These are phyloP conservation scores for Scolopax rusticola DNA, from an alignment of 2,797 vertebrate species.

Conservation along the genomic window DNA sequence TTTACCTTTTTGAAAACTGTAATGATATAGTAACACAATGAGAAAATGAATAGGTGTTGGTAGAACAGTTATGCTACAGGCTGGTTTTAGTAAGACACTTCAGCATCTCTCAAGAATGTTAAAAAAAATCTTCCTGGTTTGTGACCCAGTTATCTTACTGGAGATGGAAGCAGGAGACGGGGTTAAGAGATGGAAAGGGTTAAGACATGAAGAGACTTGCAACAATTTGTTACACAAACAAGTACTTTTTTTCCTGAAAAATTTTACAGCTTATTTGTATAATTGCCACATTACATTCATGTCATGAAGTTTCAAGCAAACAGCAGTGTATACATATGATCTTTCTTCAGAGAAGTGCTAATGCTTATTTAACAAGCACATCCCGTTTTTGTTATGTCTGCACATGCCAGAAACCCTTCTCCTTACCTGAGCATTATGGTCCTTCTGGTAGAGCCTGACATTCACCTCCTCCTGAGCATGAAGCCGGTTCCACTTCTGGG, in stretches of 20 bases:
- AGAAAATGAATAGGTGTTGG: background rate
- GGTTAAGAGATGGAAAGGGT: background rate
- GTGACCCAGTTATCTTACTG: background rate
- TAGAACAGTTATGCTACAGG: background rate
- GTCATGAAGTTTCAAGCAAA: background rate
- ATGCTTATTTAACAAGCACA: background rate
- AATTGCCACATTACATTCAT: background rate
- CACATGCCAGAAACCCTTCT: background rate
- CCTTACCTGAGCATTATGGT: constrained; percentile 73
- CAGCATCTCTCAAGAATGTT: background rate
- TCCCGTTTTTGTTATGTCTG: background rate
- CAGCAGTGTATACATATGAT: background rate
- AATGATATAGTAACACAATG: background rate
- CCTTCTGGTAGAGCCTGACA: constrained; percentile 55
- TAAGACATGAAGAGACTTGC: background rate
- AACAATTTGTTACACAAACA: background rate
- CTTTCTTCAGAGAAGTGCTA: background rate
- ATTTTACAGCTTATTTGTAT: background rate
- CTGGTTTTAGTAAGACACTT: background rate
- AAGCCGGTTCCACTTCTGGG: constrained; percentile 55
- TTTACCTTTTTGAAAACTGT: background rate
- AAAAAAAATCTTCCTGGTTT: background rate
- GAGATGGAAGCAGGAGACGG: background rate
- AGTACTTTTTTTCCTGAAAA: background rate
- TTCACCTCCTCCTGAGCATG: constrained; percentile 60